Evolutionary conservation across 2,797 vertebrate species (phyloP).

Genomic region (Trachops cirrhosus): DNA sequence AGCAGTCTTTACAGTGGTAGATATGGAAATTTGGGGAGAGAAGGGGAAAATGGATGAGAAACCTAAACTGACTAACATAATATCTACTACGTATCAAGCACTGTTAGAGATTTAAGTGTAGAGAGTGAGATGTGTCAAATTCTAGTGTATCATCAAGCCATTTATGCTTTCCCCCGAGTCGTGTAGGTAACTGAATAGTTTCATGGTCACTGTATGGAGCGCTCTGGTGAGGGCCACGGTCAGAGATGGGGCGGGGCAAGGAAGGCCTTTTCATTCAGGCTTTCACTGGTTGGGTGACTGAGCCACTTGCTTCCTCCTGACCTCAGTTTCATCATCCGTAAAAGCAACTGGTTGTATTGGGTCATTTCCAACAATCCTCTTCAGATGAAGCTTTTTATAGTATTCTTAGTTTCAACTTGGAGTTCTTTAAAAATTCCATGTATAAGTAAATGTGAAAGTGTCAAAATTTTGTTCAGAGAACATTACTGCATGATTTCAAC

Average conservation of each 20-base stretch:
- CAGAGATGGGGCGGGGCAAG: neutral
- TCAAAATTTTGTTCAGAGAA: conserved; percentile 10
- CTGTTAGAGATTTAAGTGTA: neutral
- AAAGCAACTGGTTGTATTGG: neutral
- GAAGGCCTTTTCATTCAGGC: neutral
- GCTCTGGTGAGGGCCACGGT: neutral
- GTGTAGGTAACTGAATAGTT: neutral
- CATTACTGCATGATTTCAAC: neutral
- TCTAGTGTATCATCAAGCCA: neutral
- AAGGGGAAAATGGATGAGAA: neutral
- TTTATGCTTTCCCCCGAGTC: neutral
- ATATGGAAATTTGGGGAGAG: neutral
- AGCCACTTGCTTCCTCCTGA: neutral
- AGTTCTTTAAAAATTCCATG: neutral
- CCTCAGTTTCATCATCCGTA: neutral
- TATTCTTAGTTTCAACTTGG: neutral
- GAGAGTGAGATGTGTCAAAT: neutral
- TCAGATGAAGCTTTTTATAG: neutral
- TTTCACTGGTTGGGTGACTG: neutral
- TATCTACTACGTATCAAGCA: neutral
- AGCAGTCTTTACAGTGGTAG: neutral
- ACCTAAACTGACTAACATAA: neutral
- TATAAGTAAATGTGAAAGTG: neutral
- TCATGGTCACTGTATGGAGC: neutral
- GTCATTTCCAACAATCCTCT: neutral